phyloP scores from a whole-genome alignment of 2,888 invertebrate species.

The Unio delphinus region DNA sequence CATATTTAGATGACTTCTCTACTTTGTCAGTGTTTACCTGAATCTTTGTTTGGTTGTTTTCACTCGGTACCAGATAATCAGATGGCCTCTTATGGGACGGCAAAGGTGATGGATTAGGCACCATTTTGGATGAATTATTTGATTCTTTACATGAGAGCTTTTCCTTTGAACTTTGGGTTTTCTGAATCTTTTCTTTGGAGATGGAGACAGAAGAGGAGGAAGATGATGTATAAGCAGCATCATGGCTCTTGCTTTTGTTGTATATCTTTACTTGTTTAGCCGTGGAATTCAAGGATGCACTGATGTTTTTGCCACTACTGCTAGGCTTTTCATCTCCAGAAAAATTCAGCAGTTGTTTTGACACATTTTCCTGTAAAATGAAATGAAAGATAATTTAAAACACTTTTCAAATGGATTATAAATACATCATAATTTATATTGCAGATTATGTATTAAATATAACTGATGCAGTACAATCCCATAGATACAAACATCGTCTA shows the following conservation, averaged over 20 bases:
- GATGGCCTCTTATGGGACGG: constrained; percentile 13
- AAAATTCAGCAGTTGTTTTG: constrained; percentile 22
- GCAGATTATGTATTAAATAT: too few species aligned
- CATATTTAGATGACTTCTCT: constrained; percentile 3
- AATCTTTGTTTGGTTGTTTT: neutral
- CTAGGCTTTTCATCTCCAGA: constrained; percentile 16
- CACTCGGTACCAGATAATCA: constrained; percentile 7
- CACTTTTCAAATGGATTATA: neutral
- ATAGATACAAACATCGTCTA: too few species aligned
- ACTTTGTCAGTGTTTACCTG: constrained; percentile 8
- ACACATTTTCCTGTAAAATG: constrained; percentile 24
- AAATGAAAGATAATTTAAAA: neutral
- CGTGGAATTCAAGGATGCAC: constrained; percentile 8
- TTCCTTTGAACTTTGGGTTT: constrained; percentile 13
- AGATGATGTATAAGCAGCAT: constrained; percentile 8
- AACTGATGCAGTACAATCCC: too few species aligned
- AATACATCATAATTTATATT: neutral
- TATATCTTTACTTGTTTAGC: constrained; percentile 1
- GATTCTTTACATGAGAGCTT: constrained; percentile 17
- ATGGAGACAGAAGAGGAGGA: constrained; percentile 13
- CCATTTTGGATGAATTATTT: constrained; percentile 12
- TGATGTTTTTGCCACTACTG: constrained; percentile 10
- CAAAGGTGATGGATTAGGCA: constrained; percentile 19
- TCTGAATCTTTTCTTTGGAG: constrained; percentile 12
- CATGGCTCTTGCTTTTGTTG: neutral